These are phyloP conservation scores for Pomacea canaliculata DNA, from an alignment of 2,888 invertebrate species.

Conservation along the genomic window DNA sequence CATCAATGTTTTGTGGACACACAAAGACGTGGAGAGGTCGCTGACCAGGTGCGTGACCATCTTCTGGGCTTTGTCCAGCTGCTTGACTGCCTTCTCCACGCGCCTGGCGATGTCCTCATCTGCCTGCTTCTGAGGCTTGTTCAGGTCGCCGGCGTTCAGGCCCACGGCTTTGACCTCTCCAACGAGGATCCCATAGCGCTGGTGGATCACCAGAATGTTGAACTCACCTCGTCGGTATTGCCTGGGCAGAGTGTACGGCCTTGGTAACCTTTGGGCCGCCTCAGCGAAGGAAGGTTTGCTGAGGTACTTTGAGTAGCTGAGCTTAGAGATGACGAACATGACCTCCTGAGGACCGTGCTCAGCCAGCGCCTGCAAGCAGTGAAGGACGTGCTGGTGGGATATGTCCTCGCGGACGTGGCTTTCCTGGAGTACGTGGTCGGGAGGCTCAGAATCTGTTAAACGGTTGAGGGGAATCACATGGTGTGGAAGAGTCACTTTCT, in stretches of 20 bases:
- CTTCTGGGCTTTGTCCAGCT: slow-evolving; percentile 6
- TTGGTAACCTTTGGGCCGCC: neutral
- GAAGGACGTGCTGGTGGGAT: neutral
- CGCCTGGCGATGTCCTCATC: slow-evolving; percentile 1
- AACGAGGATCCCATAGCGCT: neutral
- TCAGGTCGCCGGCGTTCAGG: neutral
- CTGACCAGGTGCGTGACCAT: slow-evolving; percentile 2
- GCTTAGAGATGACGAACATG: slow-evolving; percentile 13
- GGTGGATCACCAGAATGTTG: slow-evolving; percentile 10
- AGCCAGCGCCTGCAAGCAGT: slow-evolving; percentile 6
- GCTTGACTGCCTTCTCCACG: slow-evolving; percentile 3
- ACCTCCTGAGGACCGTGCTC: neutral
- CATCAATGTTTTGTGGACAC: slow-evolving; percentile 1
- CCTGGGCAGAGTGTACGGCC: neutral
- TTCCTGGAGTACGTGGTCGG: neutral
- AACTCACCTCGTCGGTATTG: slow-evolving; percentile 8
- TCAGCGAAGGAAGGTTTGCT: neutral
- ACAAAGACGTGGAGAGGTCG: neutral
- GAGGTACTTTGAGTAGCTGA: slow-evolving; percentile 4
- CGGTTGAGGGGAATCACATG: no score
- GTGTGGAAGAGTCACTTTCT: no score
- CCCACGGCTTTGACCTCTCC: slow-evolving; percentile 13
- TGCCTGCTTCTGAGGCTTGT: neutral
- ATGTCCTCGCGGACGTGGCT: slow-evolving; percentile 6
- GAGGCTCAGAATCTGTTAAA: no score